Base-by-base conservation (phyloP, 2,113 vertebrate genomes). In the Melierax canorus region DNA sequence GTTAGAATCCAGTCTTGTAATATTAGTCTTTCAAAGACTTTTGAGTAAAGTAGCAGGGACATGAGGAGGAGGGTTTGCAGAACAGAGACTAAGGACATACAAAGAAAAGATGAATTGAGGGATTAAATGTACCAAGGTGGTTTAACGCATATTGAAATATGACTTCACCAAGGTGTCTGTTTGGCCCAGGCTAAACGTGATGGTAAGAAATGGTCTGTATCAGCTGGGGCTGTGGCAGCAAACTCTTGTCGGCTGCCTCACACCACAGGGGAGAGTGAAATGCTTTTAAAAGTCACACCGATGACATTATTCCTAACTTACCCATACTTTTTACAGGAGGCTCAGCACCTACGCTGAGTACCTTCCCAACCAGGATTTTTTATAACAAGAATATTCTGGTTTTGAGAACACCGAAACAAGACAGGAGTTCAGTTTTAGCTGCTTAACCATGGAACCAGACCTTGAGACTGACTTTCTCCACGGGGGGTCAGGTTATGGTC, bases 21-120 rank as follows among this genome's bases (percentile, higher is more conserved):
- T 88, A 96, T 88, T 56, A 77, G 86, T 88, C 80, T 94, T 97
- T 97, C 86, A 97, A 96, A 98, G 82, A 38, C 77, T 79, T 77
- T 85, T 96, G 56, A 55, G 81, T 92, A 90, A 94, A 86, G 63
- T 76, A 94, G 45, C 84, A 92, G 81, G 53, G n/a, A 90, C 58
- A 17, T 20, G 36, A 66, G 85, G 19, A 93, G 75, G 32, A 81
- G 30, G 21, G 17, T 81, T 76, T 74, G 69, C 7, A 5, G 63
- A 84, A 60, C 51, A 69, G 83, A 95, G 20, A 51, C 11, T 36
- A 63, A 62, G 60, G 90, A 94, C 9, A 79, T 32, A 51, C 59
- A 96, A 86, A 96, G 85, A 84, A 92, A 92, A 97, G 92, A 97
- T 80, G 39, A 97, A 94, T 55, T 62, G 88, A 94, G 80, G 83